Conservation (phyloP, 1,140 invertebrate species). For the Aphidius ervi region DNA sequence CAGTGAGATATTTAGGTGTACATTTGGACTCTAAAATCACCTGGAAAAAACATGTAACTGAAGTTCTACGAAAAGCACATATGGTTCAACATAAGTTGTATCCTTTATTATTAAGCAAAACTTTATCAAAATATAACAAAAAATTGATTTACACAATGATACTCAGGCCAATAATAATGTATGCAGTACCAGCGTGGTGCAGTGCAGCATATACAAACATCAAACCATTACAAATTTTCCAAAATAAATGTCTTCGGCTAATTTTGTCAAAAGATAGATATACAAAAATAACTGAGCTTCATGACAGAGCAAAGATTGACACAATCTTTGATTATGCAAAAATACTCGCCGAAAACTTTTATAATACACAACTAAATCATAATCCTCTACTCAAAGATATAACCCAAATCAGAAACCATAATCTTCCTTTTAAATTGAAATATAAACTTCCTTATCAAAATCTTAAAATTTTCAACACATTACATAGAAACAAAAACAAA, state of each 20-base stretch:
- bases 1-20: conserved; percentile 30
- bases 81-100: conserved; percentile 17
- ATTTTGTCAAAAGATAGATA: conserved; percentile 25
- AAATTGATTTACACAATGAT: conserved; percentile 28
- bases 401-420: conserved; percentile 20
- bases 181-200: conserved; percentile 26
- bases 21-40: conserved; percentile 24
- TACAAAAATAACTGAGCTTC: conserved; percentile 23
- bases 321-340: conserved; percentile 19
- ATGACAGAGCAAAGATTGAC: conserved; percentile 15
- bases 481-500: too few relatives aligned
- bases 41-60: conserved; percentile 20
- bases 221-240: conserved; percentile 20
- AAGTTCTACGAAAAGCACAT: conserved; percentile 18
- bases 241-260: conserved; percentile 29
- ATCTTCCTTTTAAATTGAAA: conserved; percentile 21
- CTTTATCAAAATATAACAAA: conserved; percentile 20
- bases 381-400: conserved; percentile 25
- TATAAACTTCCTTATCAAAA: conserved; percentile 24
- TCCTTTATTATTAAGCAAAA: conserved; percentile 14
- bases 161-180: conserved; percentile 25
- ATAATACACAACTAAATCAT: conserved; percentile 18
- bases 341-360: conserved; percentile 21
- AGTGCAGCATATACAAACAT: conserved; percentile 20
- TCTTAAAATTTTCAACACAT: conserved; percentile 11